Evolutionary conservation across 2,888 invertebrate species (phyloP).

Genomic region (Adelognathus sp.): DNA sequence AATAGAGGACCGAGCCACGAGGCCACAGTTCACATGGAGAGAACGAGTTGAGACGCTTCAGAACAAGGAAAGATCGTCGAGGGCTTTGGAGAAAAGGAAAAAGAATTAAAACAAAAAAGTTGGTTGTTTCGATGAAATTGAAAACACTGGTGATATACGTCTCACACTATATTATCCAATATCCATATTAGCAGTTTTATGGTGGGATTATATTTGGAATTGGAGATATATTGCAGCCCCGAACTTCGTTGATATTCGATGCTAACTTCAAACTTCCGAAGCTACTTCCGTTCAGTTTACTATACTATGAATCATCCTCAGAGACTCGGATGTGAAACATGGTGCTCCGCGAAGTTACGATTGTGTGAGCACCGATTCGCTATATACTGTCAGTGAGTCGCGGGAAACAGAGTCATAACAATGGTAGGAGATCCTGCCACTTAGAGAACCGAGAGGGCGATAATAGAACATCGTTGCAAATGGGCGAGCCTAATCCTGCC

Average conservation of each 20-base stretch:
- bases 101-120: background rate
- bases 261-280: constrained; percentile 7
- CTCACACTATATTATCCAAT: background rate
- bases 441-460: constrained; percentile 34
- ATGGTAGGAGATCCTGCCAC: constrained; percentile 52
- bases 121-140: background rate
- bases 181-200: background rate
- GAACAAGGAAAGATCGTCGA: constrained; percentile 20
- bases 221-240: background rate
- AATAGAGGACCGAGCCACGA: constrained; percentile 28
- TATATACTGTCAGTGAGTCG: background rate
- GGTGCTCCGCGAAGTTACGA: background rate
- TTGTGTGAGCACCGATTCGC: background rate
- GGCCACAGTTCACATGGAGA: constrained; percentile 44
- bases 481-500: constrained; percentile 79
- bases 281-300: constrained; percentile 12
- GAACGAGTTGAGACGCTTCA: constrained; percentile 12
- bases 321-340: constrained; percentile 7
- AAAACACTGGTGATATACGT: constrained; percentile 11
- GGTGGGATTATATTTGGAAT: background rate
- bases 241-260: constrained; percentile 12
- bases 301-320: constrained; percentile 13
- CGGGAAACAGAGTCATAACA: background rate
- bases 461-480: constrained; percentile 69
- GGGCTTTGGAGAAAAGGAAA: constrained; percentile 2